Percentiles rank a stretch among this genome's conserved stretches.
Evolutionary conservation across 2,888 invertebrate genomes (phyloP).

Genomic region (Drosophila aldrichi): DNA sequence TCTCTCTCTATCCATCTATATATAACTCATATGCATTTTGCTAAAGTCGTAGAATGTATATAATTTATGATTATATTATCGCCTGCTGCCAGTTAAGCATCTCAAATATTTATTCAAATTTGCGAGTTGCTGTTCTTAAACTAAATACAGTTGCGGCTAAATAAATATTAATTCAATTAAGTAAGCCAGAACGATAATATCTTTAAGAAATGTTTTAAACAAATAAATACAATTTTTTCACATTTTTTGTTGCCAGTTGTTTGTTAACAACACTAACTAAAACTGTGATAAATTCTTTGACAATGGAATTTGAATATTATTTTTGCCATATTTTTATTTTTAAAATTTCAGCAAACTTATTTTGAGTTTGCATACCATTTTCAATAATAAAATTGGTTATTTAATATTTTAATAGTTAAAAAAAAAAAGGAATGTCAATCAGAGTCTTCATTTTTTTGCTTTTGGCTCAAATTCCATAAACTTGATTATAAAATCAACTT

Average conservation of each 20-base stretch:
- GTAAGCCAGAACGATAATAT: not conserved
- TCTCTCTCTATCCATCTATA: not conserved
- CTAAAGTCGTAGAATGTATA: not conserved
- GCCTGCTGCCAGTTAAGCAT: not conserved
- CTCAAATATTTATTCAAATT: constrained; percentile 14
- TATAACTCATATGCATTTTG: constrained; percentile 13
- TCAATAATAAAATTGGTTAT: no score
- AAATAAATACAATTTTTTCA: not conserved
- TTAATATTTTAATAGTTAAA: not conserved
- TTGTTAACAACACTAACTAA: not conserved
- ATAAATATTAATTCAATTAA: constrained; percentile 6
- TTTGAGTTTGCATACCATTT: no score
- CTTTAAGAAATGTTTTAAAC: not conserved
- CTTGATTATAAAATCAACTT: not conserved
- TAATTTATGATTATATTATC: not conserved
- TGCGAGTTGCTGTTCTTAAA: constrained; percentile 1
- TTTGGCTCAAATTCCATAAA: not conserved
- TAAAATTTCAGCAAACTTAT: no score
- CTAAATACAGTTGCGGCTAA: constrained; percentile 2
- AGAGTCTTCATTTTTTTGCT: not conserved
- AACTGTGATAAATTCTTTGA: not conserved
- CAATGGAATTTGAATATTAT: no score
- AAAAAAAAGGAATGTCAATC: not conserved
- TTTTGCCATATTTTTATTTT: no score
- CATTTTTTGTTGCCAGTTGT: not conserved